A percentile compares a stretch with the other conserved stretches of the same genome.
These are phyloP conservation scores for Drosophila emarginata DNA, from an alignment of 2,888 invertebrate species.

Conservation along the genomic window DNA sequence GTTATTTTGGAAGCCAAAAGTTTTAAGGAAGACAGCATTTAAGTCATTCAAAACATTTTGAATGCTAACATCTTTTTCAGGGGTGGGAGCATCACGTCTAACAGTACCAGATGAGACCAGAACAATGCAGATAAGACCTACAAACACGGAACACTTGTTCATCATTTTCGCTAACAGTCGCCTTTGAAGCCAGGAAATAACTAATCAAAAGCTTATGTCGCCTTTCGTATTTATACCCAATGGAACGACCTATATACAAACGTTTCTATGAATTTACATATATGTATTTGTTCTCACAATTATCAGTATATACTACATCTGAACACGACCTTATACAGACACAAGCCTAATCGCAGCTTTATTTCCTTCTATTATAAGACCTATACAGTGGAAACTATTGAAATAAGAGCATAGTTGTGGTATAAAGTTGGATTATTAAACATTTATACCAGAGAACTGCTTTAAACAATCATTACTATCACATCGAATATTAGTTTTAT, in stretches of 20 bases:
- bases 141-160: constrained; percentile 47
- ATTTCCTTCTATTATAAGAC: background rate
- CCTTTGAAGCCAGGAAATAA: constrained; percentile 6
- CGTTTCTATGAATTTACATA: background rate
- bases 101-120: constrained; percentile 2
- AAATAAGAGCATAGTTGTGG: background rate
- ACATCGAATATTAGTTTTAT: too few relatives aligned
- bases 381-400: background rate
- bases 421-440: background rate
- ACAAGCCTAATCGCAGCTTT: background rate
- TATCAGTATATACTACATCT: background rate
- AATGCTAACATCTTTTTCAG: background rate
- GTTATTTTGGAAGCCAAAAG: background rate
- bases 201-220: constrained; percentile 8
- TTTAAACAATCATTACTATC: background rate
- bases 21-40: background rate
- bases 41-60: background rate
- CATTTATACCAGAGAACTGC: background rate
- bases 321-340: background rate
- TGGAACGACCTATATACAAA: background rate
- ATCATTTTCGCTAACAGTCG: constrained; percentile 40
- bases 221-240: constrained; percentile 8
- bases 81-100: constrained; percentile 20
- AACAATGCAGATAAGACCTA: background rate
- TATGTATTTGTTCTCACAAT: background rate